Conservation (phyloP, 1,140 invertebrate species). For the Laupala kohalensis region DNA sequence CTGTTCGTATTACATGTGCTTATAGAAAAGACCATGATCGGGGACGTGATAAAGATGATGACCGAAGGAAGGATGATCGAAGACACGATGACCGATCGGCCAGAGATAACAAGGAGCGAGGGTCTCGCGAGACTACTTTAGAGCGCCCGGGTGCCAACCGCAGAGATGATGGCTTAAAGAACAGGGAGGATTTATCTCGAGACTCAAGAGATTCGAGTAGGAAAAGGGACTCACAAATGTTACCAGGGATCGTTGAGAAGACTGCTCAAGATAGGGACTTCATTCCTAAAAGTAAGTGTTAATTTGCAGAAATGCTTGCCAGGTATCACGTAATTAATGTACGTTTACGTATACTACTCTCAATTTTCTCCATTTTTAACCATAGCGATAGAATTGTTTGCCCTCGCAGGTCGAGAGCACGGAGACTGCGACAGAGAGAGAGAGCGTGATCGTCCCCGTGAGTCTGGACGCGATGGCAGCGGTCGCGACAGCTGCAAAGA, state of each 20-base stretch:
- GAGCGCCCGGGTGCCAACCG: conserved; percentile 3
- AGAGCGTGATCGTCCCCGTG: conserved; percentile 30
- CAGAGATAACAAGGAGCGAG: not conserved
- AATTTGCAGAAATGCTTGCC: too few relatives aligned
- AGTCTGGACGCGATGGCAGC: conserved; percentile 21
- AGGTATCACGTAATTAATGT: too few relatives aligned
- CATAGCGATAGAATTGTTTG: not conserved
- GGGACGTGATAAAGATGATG: conserved; percentile 15
- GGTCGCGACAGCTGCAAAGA: not conserved
- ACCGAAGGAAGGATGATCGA: conserved; percentile 15
- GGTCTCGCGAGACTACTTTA: not conserved
- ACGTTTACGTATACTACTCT: too few relatives aligned
- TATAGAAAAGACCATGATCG: conserved; percentile 11
- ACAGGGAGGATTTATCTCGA: too few relatives aligned
- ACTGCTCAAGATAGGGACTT: conserved; percentile 11
- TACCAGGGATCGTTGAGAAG: conserved; percentile 8
- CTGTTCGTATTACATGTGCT: too few relatives aligned
- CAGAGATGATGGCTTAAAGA: conserved; percentile 5
- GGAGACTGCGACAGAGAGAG: conserved; percentile 2
- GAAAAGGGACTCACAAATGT: conserved; percentile 9
- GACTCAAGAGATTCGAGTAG: conserved; percentile 1
- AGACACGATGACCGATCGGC: not conserved
- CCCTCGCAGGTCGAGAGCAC: conserved; percentile 12
- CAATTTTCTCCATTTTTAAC: too few relatives aligned
- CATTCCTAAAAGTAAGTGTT: conserved; percentile 4